Conservation (phyloP, 2,888 invertebrate genomes). For the Phymatocera aterrima region DNA sequence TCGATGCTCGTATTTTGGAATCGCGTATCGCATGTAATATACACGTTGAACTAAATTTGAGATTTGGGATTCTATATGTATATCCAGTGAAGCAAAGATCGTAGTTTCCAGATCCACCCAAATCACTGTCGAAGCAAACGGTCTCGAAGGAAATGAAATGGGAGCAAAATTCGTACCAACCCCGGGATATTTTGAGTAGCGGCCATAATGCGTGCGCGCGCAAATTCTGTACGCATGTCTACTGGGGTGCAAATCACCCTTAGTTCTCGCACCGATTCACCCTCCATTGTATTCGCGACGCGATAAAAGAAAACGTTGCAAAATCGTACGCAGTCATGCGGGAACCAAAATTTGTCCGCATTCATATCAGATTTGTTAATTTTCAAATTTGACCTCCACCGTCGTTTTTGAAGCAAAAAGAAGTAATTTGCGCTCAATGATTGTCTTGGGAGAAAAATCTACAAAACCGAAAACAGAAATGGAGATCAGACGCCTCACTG, state of each 20-base stretch:
- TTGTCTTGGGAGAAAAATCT: background rate
- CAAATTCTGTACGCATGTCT: slow-evolving; percentile 40
- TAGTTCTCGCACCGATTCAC: slow-evolving; percentile 12
- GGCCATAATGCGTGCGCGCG: slow-evolving; percentile 46
- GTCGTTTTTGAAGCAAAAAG: too few relatives aligned
- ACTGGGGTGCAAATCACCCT: slow-evolving; percentile 12
- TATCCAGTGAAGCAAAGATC: too few relatives aligned
- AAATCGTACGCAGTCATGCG: background rate
- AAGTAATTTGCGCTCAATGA: background rate
- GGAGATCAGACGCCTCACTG: too few relatives aligned
- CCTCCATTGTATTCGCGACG: slow-evolving; percentile 33
- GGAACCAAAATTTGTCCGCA: background rate
- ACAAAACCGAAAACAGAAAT: background rate
- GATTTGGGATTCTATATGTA: too few relatives aligned
- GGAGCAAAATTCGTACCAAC: background rate
- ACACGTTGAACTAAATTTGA: too few relatives aligned
- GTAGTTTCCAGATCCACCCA: too few relatives aligned
- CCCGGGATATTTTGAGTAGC: background rate
- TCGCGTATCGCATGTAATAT: too few relatives aligned
- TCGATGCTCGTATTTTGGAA: background rate
- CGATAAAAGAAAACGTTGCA: slow-evolving; percentile 13
- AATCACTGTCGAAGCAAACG: background rate
- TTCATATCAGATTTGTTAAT: background rate
- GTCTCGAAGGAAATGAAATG: background rate
- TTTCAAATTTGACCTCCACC: too few relatives aligned